phyloP scores from a whole-genome alignment of 1,140 invertebrate genomes.

The Drosophila orena region DNA sequence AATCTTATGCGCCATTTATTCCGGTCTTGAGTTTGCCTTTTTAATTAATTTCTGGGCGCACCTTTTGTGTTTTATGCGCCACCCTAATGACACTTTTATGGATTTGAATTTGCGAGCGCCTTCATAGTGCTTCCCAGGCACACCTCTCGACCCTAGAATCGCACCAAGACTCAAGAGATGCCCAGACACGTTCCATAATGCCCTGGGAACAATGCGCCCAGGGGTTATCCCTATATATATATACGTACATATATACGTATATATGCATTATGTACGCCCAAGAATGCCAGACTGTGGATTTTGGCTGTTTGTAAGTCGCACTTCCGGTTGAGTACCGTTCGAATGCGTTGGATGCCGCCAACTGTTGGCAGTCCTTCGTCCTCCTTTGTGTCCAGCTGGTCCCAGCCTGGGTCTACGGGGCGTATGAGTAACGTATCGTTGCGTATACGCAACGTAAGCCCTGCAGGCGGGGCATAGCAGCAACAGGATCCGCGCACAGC shows the following conservation, averaged over 20 bases:
- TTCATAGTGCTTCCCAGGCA: conserved; percentile 22
- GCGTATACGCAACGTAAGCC: conserved; percentile 55
- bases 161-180: conserved; percentile 7
- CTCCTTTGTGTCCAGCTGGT: conserved; percentile 1
- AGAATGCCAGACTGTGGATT: conserved; percentile 25
- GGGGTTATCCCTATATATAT: background rate
- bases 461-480: conserved; percentile 70
- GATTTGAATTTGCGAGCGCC: conserved; percentile 50
- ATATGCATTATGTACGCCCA: conserved; percentile 9
- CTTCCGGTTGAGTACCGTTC: conserved; percentile 63
- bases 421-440: conserved; percentile 43
- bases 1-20: conserved; percentile 65
- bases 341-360: conserved; percentile 45
- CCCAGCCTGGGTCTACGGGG: conserved; percentile 9
- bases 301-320: conserved; percentile 32
- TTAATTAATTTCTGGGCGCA: conserved; percentile 65
- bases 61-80: conserved; percentile 55
- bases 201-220: conserved; percentile 19
- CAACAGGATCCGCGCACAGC: conserved; percentile 3
- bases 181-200: conserved; percentile 44
- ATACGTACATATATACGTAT: background rate
- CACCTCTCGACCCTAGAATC: conserved; percentile 3
- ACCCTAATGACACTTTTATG: conserved; percentile 65
- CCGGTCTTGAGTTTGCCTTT: conserved; percentile 38
- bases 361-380: conserved; percentile 47